Percentiles rank a stretch among this genome's conserved stretches.
These are phyloP conservation scores for Drosophila repleta DNA, from an alignment of 1,140 invertebrate genomes.

Conservation along the genomic window DNA sequence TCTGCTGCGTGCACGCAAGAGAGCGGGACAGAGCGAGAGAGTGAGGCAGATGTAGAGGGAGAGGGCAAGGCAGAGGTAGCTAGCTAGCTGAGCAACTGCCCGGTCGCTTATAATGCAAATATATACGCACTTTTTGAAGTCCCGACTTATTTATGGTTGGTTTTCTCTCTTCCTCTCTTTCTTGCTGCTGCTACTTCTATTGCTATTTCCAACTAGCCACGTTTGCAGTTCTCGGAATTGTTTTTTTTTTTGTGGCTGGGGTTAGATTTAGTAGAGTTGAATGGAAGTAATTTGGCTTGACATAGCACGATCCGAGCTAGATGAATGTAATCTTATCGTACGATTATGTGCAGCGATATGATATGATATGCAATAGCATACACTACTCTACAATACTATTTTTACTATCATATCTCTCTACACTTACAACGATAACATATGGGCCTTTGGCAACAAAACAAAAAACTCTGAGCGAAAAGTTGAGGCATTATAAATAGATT, in stretches of 20 bases:
- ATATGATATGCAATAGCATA: constrained; percentile 33
- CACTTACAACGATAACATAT: constrained; percentile 24
- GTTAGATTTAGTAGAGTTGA: background rate
- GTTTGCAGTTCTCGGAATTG: constrained; percentile 22
- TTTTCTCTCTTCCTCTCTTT: constrained; percentile 18
- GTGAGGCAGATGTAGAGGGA: constrained; percentile 21
- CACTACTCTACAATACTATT: background rate
- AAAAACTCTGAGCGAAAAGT: background rate
- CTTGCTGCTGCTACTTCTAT: background rate
- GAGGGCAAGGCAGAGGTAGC: constrained; percentile 7
- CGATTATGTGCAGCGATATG: constrained; percentile 37
- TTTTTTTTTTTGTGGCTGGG: background rate
- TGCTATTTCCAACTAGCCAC: constrained; percentile 15
- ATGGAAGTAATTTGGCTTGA: constrained; percentile 2
- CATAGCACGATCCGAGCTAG: background rate
- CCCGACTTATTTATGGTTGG: constrained; percentile 62
- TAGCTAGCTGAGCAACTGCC: background rate
- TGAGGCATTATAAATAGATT: background rate
- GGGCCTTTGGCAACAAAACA: background rate
- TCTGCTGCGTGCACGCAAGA: constrained; percentile 64
- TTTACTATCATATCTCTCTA: constrained; percentile 19
- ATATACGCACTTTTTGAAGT: constrained; percentile 66
- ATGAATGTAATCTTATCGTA: constrained; percentile 36
- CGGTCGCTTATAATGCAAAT: constrained; percentile 76
- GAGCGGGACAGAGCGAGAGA: constrained; percentile 30